These are phyloP conservation scores for Zoanthus sansibaricus DNA, from an alignment of 92 coral and sea anemone genomes.

Conservation along the genomic window DNA sequence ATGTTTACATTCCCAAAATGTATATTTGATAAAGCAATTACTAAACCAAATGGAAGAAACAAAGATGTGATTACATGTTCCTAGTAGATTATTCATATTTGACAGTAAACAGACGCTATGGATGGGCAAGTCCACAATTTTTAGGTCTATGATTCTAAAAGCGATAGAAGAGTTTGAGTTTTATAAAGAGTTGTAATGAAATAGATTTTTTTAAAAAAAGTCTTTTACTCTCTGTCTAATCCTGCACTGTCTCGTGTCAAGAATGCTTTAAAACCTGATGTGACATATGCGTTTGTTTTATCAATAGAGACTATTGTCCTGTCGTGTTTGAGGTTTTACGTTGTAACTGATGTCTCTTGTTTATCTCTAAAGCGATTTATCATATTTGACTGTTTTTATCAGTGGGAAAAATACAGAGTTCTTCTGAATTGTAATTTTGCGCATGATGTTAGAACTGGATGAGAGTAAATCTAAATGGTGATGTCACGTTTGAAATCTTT, in stretches of 20 bases:
- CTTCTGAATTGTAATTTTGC: neutral
- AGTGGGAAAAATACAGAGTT: neutral
- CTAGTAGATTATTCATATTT: neutral
- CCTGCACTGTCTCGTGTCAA: neutral
- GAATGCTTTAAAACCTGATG: neutral
- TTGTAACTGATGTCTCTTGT: neutral
- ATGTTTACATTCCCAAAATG: neutral
- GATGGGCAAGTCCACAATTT: constrained; percentile 5
- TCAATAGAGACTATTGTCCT: neutral
- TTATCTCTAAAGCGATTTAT: neutral
- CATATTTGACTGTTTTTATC: neutral
- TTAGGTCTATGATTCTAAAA: neutral
- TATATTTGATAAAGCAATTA: neutral
- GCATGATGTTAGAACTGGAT: neutral
- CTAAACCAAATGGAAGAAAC: neutral
- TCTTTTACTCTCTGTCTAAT: neutral
- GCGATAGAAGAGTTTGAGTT: neutral
- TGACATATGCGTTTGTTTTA: constrained; percentile 5
- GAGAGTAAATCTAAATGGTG: no score
- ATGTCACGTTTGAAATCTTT: no score
- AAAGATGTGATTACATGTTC: neutral
- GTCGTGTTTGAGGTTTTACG: neutral
- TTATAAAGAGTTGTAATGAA: neutral
- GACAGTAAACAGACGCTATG: constrained; percentile 5
- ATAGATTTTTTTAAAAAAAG: neutral